Evolutionary conservation across 2,113 vertebrate genomes (phyloP).

Genomic region (Notarius lentiginosus): DNA sequence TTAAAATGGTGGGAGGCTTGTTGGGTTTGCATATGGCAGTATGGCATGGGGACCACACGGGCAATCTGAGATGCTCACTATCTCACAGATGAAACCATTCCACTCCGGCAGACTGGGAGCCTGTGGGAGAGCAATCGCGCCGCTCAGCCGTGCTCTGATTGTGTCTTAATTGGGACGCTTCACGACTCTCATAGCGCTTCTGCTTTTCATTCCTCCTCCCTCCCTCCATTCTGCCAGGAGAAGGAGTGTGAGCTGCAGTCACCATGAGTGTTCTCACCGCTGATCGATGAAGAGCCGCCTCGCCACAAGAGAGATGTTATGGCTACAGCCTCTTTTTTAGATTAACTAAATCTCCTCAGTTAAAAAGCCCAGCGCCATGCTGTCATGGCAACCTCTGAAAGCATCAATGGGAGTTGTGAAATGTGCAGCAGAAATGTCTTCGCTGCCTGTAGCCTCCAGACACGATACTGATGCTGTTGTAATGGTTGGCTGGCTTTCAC

Average conservation of each 20-base stretch:
- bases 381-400: constrained; percentile 59
- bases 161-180: constrained; percentile 45
- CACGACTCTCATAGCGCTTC: constrained; percentile 1
- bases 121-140: constrained; percentile 36
- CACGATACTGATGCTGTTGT: constrained; percentile 54
- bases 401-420: constrained; percentile 54
- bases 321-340: constrained; percentile 44
- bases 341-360: constrained; percentile 58
- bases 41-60: constrained; percentile 19
- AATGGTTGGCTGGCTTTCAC: constrained; percentile 47
- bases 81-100: constrained; percentile 33
- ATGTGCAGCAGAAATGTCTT: constrained; percentile 52
- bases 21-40: constrained; percentile 24
- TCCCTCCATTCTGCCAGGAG: background rate
- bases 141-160: constrained; percentile 43
- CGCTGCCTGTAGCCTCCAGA: constrained; percentile 46
- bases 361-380: constrained; percentile 45
- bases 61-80: constrained; percentile 39
- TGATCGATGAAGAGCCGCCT: constrained; percentile 47
- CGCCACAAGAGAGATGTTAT: constrained; percentile 42
- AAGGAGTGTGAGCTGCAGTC: constrained; percentile 13
- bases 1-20: constrained; percentile 28
- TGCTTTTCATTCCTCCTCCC: constrained; percentile 24
- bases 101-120: constrained; percentile 26
- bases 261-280: constrained; percentile 22